A percentile compares a stretch with the other conserved stretches of the same genome.
These are phyloP conservation scores for Drosophila monieri DNA, from an alignment of 2,888 invertebrate species.

Conservation along the genomic window DNA sequence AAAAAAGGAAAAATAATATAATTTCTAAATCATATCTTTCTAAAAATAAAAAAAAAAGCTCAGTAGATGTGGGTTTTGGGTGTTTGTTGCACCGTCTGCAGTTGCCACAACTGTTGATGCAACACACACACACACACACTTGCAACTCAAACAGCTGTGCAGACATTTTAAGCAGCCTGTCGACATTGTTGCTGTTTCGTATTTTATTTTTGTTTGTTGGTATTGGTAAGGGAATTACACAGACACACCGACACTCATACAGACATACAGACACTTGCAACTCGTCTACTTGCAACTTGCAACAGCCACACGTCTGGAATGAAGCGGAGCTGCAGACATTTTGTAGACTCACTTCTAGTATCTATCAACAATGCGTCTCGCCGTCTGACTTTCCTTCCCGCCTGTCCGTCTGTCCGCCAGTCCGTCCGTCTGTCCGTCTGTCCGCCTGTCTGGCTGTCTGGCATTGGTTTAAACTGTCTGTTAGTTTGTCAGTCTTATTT, in stretches of 20 bases:
- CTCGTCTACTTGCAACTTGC: background rate
- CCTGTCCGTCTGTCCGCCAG: constrained; percentile 28
- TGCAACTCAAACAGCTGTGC: constrained; percentile 68
- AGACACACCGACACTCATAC: constrained; percentile 3
- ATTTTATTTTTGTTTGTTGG: background rate
- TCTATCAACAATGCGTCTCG: constrained; percentile 43
- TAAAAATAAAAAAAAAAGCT: constrained; percentile 1
- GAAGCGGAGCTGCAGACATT: constrained; percentile 20
- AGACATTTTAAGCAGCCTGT: constrained; percentile 78
- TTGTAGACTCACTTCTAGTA: constrained; percentile 38
- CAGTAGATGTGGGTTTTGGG: constrained; percentile 24
- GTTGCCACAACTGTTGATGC: constrained; percentile 70
- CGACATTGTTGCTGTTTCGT: constrained; percentile 46
- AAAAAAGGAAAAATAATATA: background rate
- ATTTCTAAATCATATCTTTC: background rate
- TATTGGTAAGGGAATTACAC: constrained; percentile 14
- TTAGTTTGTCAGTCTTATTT: constrained; percentile 10
- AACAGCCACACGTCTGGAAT: constrained; percentile 6
- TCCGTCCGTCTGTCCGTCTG: no score
- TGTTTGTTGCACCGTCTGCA: constrained; percentile 50
- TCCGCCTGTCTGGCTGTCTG: constrained; percentile 33
- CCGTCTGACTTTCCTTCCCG: constrained; percentile 11
- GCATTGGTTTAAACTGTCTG: constrained; percentile 48
- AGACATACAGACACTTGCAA: background rate
- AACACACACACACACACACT: constrained; percentile 37